phyloP scores from a whole-genome alignment of 2,113 vertebrate genomes.

The Salvelinus namaycush region DNA sequence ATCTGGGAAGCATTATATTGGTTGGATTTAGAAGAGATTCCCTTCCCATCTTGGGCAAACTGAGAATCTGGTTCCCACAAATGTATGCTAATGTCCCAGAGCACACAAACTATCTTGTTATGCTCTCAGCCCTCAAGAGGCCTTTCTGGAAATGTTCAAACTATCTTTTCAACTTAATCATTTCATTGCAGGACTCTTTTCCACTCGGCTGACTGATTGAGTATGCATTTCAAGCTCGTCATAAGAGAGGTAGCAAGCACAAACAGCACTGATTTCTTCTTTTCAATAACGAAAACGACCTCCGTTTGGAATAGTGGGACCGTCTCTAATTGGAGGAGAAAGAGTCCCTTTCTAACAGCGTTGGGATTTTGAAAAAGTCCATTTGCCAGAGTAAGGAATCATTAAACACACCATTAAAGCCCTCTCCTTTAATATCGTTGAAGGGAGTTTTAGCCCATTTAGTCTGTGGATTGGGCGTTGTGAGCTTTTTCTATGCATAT shows the following conservation, averaged over 20 bases:
- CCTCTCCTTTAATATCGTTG: constrained; percentile 39
- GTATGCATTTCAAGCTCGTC: constrained; percentile 53
- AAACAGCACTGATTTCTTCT: constrained; percentile 36
- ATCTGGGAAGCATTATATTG: constrained; percentile 37
- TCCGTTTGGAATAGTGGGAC: constrained; percentile 36
- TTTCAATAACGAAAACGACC: constrained; percentile 28
- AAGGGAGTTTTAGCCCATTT: constrained; percentile 39
- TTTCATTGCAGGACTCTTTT: constrained; percentile 9
- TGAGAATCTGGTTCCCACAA: constrained; percentile 9
- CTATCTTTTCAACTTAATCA: constrained; percentile 45
- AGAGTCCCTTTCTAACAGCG: constrained; percentile 31
- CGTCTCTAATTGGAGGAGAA: constrained; percentile 67
- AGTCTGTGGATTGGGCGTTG: constrained; percentile 25
- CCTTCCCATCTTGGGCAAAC: not conserved
- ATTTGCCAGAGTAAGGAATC: constrained; percentile 59
- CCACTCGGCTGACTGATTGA: constrained; percentile 9
- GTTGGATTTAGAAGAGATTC: constrained; percentile 16
- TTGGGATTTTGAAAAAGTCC: constrained; percentile 48
- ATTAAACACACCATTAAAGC: constrained; percentile 66
- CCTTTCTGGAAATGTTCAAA: constrained; percentile 37
- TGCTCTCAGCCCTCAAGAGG: constrained; percentile 12
- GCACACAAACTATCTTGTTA: constrained; percentile 3
- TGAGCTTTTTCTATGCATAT: constrained; percentile 15
- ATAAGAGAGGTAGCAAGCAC: constrained; percentile 38
- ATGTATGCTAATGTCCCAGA: constrained; percentile 5